Percentiles rank a stretch among this genome's conserved stretches.
phyloP scores from a whole-genome alignment of 1,140 invertebrate species.

The Micrasema longulum region DNA sequence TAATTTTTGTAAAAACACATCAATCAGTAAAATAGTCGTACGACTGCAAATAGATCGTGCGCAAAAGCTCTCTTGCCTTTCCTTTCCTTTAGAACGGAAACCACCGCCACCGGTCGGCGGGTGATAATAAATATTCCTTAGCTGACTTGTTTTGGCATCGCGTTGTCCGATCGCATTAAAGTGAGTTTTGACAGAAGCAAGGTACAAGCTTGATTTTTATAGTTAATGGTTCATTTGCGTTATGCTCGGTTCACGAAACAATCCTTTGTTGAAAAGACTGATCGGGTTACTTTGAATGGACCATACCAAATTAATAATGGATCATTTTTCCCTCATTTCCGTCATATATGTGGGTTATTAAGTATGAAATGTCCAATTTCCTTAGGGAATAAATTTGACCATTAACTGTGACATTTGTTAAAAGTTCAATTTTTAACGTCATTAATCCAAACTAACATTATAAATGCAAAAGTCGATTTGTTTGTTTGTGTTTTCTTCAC shows the following conservation, averaged over 20 bases:
- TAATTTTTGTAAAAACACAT: too few species aligned
- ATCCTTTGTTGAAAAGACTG: not conserved
- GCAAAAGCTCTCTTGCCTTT: not conserved
- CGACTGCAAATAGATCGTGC: not conserved
- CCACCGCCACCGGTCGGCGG: too few species aligned
- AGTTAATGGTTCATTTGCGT: conserved; percentile 11
- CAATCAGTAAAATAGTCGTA: not conserved
- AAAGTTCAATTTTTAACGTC: too few species aligned
- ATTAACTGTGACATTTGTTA: too few species aligned
- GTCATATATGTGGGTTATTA: too few species aligned
- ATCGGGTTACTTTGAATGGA: not conserved
- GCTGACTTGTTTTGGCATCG: conserved; percentile 8
- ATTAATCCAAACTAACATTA: too few species aligned
- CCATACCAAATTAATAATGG: not conserved
- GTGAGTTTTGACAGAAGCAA: conserved; percentile 9
- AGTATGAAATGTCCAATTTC: too few species aligned
- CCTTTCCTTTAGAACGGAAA: not conserved
- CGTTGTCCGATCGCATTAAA: conserved; percentile 22
- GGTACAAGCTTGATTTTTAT: conserved; percentile 10
- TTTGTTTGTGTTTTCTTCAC: too few species aligned
- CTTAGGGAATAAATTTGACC: too few species aligned
- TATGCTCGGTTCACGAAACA: conserved; percentile 11
- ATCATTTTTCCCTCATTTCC: conserved; percentile 1
- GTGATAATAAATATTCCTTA: conserved; percentile 8
- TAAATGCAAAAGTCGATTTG: too few species aligned